Base-by-base conservation (phyloP, 2,113 vertebrate species). In the Uria lomvia region DNA sequence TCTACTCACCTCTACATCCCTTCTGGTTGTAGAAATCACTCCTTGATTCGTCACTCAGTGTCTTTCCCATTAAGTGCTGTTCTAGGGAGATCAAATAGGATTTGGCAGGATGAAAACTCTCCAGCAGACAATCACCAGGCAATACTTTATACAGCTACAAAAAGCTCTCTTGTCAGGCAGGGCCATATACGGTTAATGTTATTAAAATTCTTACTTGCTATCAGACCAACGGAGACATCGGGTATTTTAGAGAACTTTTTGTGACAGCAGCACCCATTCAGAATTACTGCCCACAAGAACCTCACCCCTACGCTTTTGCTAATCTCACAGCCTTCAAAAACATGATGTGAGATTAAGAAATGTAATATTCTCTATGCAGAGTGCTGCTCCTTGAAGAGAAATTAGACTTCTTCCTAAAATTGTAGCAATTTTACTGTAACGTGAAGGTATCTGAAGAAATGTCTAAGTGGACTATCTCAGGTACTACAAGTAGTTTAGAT, bases 11-110 rank as follows among this genome's bases (percentile, higher is more conserved):
- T 78, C 29, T 65, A 59, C 12, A 58, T 83, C 77, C 38, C 40
- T 86, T 91, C 36, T 90, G 55, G 38, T 75, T 80, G 26, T 55
- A 88, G 78, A 82, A 90, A 73, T 71, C 45, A 70, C 50, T 67
- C 36, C 62, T 88, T 84, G 67, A 82, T 92, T 95, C 92, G 50
- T 83, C 3, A 0, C 22, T 94, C 38, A 55, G 32, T 77, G 45
- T 76, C 78, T 94, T 92, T 92, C 59, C 67, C 59, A 92, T 86
- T 96, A 96, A 91, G 43, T 76, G 56, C 36, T 82, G 36, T 90
- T 89, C 90, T 65, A 76, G 29, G 30, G 58, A 94, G 95, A 93
- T 92, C 85, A 86, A 96, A 84, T 55, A 74, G 88, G 79, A 96
- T 93, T 94, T 92, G 43, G 47, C 34, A 52, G n/a, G 47, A 90